Conservation (phyloP, 2,888 invertebrate species). For the Rutpela maculata region DNA sequence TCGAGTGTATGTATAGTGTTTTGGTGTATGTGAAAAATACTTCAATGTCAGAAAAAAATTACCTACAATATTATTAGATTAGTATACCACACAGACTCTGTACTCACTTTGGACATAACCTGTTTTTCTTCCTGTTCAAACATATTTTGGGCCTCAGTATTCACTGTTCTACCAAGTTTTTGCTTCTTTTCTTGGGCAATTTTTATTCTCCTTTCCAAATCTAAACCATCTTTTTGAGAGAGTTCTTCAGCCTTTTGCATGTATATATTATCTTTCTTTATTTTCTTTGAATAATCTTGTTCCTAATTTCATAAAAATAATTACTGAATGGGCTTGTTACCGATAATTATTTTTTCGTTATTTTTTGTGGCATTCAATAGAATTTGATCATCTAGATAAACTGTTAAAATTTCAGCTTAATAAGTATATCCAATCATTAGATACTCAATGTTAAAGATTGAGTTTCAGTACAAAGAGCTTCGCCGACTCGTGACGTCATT, state of each 20-base stretch:
- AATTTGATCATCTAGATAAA: too few relatives aligned
- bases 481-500: too few relatives aligned
- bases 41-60: background rate
- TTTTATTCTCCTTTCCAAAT: conserved; percentile 76
- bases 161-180: conserved; percentile 83
- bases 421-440: too few relatives aligned
- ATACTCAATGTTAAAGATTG: too few relatives aligned
- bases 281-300: conserved; percentile 63
- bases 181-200: conserved; percentile 79
- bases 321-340: background rate
- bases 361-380: too few relatives aligned
- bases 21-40: too few relatives aligned
- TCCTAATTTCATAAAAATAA: conserved; percentile 57
- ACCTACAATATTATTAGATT: background rate
- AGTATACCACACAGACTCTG: too few relatives aligned
- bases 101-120: conserved; percentile 70
- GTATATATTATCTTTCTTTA: conserved; percentile 62
- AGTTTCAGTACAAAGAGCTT: too few relatives aligned
- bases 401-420: too few relatives aligned
- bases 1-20: too few relatives aligned
- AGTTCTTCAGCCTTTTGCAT: conserved; percentile 65
- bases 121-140: conserved; percentile 91
- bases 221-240: conserved; percentile 68
- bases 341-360: too few relatives aligned
- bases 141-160: conserved; percentile 90